Conservation (phyloP, 1,140 invertebrate genomes). For the Coenobita brevimanus region DNA sequence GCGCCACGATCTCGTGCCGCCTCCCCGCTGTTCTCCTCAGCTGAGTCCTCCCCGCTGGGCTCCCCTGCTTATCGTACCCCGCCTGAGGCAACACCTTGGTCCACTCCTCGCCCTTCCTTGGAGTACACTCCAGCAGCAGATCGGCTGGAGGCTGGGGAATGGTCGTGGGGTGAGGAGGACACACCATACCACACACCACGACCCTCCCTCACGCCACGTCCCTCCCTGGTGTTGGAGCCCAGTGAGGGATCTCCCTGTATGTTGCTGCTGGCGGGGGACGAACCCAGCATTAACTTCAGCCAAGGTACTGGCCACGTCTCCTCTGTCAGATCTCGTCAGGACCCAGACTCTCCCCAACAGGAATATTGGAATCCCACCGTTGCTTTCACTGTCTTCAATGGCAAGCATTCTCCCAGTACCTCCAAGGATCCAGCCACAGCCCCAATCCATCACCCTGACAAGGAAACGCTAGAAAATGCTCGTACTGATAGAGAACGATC, state of each 20-base stretch:
- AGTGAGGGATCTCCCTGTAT: constrained; percentile 44
- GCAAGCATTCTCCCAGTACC: not conserved
- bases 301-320: constrained; percentile 4
- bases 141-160: not conserved
- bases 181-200: constrained; percentile 62
- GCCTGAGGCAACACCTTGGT: constrained; percentile 62
- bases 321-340: constrained; percentile 25
- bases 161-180: constrained; percentile 2
- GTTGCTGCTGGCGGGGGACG: constrained; percentile 50
- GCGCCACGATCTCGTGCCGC: constrained; percentile 52
- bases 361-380: constrained; percentile 25
- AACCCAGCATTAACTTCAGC: not conserved
- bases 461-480: too few relatives aligned
- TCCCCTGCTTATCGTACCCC: constrained; percentile 66
- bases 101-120: constrained; percentile 61
- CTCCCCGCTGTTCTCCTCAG: constrained; percentile 53
- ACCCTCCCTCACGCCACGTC: constrained; percentile 59
- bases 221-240: constrained; percentile 59
- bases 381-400: not conserved
- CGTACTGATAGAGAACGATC: too few relatives aligned
- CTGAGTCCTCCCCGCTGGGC: constrained; percentile 53
- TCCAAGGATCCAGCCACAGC: too few relatives aligned
- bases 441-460: too few relatives aligned
- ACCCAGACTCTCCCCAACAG: constrained; percentile 41
- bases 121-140: constrained; percentile 44